Percentiles rank a stretch among this genome's conserved stretches.
phyloP scores from a whole-genome alignment of 2,797 vertebrate species.

The Octomys mimax region DNA sequence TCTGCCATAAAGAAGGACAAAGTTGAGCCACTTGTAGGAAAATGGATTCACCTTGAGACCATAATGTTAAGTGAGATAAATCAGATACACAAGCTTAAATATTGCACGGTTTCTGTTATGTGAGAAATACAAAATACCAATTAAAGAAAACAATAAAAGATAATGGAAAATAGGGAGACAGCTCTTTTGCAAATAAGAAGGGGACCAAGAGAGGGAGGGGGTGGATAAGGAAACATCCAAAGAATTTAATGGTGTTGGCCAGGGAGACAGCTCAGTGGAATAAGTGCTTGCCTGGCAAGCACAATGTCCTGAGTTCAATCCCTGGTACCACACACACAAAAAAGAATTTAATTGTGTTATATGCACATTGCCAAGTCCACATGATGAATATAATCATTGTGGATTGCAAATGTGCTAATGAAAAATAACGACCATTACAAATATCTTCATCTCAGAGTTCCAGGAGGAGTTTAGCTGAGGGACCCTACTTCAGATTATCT shows the following conservation, averaged over 20 bases:
- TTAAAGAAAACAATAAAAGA: neutral
- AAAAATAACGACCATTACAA: neutral
- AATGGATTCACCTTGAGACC: neutral
- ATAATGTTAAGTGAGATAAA: neutral
- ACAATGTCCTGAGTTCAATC: too few relatives aligned
- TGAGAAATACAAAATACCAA: neutral
- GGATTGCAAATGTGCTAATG: neutral
- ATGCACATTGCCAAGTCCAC: neutral
- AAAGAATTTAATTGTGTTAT: neutral
- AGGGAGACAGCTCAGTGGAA: too few relatives aligned
- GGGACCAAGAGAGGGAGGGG: neutral
- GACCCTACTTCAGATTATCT: neutral
- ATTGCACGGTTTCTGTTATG: neutral
- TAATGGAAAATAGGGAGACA: neutral
- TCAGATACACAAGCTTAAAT: neutral
- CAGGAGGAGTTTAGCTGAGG: neutral
- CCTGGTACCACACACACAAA: too few relatives aligned
- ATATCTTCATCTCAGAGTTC: neutral
- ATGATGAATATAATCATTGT: neutral
- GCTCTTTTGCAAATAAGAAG: neutral
- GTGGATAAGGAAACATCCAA: neutral
- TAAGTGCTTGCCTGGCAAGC: too few relatives aligned
- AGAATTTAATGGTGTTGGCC: neutral
- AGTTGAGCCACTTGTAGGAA: neutral
- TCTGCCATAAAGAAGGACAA: neutral